Conservation (phyloP, 1,140 invertebrate genomes). For the Ceratina calcarata region DNA sequence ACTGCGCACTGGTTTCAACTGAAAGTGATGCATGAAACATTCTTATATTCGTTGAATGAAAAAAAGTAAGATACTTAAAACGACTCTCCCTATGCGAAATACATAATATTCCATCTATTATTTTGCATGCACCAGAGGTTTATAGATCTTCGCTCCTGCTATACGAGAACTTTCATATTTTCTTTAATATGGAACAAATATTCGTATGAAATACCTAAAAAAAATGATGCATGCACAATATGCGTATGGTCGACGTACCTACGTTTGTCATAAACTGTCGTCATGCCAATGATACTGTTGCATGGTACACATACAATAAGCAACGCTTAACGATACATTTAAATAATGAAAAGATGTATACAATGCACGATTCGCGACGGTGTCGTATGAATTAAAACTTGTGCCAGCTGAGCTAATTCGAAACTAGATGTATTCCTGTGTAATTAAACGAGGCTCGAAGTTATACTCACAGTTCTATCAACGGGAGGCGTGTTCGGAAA, state of each 20-base stretch:
- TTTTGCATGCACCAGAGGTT: neutral
- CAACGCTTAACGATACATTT: neutral
- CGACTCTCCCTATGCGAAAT: neutral
- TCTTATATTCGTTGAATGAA: slow-evolving; percentile 39
- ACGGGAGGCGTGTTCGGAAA: slow-evolving; percentile 80
- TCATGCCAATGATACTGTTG: neutral
- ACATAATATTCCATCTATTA: neutral
- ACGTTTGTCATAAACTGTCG: neutral
- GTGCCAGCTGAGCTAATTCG: no score
- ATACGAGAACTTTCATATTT: neutral
- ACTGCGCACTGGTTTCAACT: slow-evolving; percentile 83
- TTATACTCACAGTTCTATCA: slow-evolving; percentile 81
- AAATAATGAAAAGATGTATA: neutral
- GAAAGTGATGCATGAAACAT: slow-evolving; percentile 73
- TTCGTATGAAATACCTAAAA: neutral
- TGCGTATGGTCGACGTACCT: neutral
- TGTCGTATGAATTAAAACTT: neutral
- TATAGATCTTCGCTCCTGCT: neutral
- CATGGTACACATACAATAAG: slow-evolving; percentile 15
- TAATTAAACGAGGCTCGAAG: slow-evolving; percentile 17
- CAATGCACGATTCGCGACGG: neutral
- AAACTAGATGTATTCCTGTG: neutral
- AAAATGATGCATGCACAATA: slow-evolving; percentile 2
- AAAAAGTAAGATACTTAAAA: neutral
- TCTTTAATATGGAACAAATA: neutral